Base-by-base conservation (phyloP, 2,113 vertebrate genomes). In the Atherinomorus stipes region DNA sequence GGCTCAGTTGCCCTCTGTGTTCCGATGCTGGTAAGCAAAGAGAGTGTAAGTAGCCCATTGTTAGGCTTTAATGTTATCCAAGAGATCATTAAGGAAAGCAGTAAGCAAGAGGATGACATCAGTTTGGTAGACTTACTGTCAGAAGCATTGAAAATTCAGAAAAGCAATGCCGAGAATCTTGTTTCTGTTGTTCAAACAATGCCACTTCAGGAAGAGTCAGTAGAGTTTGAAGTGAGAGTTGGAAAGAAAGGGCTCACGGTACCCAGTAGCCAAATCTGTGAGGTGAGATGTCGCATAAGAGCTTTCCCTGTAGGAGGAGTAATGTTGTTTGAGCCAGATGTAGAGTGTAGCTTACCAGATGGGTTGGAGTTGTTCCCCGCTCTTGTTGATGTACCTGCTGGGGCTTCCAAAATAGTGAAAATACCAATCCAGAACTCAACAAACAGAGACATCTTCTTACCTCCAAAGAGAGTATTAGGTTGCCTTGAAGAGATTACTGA, bases 1-100 rank as follows among this genome's bases (percentile, higher is more conserved):
- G n/a, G n/a, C n/a, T n/a, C n/a, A 7, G 9, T 85, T 31, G 51
- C 64, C 2, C 65, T 88, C 3, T 1, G 58, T 12, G 49, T 75
- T 15, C 68, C 78, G 2, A 72, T 72, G 78, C 22, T 84, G 5
- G 74, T 86, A 3, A 84, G 74, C 22, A 44, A 66, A 28, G 15
- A 23, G 7, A 59, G 62, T 69, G 45, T 64, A 31, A 57, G 28
- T 0, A 6, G 68, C 34, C 3, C 50, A 12, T 53, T 66, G 19
- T 11, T 66, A 28, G 50, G 50, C 3, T 42, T 66, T 12, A n/a
- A n/a, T n/a, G n/a, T n/a, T n/a, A n/a, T n/a, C n/a, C n/a, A n/a
- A n/a, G n/a, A n/a, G n/a, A n/a, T 28, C 16, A 66, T 53, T 11
- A 7, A 22, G 7, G 50, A 1, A 22, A 53, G 25, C 6, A 7